Evolutionary conservation across 1,140 invertebrate species (phyloP), one percentile per base, ranked within the genome.

Genomic region (Megalonaias nervosa): DNA sequence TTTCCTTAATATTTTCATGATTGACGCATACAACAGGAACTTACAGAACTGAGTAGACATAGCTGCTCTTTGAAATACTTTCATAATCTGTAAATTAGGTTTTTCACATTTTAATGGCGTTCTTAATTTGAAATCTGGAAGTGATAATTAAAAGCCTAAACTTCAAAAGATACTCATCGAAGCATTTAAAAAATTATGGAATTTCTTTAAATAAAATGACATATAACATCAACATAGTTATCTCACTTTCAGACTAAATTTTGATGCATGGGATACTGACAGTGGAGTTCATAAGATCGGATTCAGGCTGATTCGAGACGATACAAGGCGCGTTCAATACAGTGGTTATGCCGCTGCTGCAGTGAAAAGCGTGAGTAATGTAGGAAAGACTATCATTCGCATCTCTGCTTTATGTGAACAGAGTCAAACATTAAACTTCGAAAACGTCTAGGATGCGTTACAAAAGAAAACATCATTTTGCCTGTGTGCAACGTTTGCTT

Each of bases 251-350:
- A 74, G 73, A 38, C 15, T 67, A 21, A 21, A 48, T 11, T 67
- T 75, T 1, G 3, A 17, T 13, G 74, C 74, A 4, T n/a, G 21
- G 21, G 74, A 75, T 64, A 21, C 3, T 31, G 67, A 62, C 15
- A 75, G 74, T 56, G 74, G 74, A 15, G 74, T 75, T 58, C 67
- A 67, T 19, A 57, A 75, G 55, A 70, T 75, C 26, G 67, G 74
- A 48, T 48, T 48, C 38, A 48, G 38, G 6, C 38, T 48, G 38
- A 48, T 48, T 48, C 38, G 38, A 48, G 38, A 48, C 38, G 38
- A 48, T 11, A 48, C 38, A 48, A 11, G 38, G 38, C 38, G 1
- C 4, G 38, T 48, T 48, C 38, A 48, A 48, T 11, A 48, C 38
- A 6, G 9, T 48, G 38, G 38, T 9, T 48, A 48, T 5, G 11